Conservation (phyloP, 2,113 vertebrate species). For the Todiramphus chloris region DNA sequence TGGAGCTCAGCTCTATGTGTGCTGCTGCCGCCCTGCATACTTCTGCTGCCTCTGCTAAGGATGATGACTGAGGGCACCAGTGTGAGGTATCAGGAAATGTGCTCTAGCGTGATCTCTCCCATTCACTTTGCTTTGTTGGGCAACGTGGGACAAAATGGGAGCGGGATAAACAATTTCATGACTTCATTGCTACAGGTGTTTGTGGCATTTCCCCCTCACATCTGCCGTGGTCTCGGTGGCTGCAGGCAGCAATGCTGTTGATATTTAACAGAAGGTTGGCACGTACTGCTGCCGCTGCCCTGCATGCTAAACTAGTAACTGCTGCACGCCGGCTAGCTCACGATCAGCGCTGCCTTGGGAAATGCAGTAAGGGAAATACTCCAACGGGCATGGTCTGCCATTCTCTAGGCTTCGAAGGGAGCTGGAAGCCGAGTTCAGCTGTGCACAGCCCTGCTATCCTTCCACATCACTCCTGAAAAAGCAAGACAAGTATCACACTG, state of each 20-base stretch:
- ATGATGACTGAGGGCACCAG: background rate
- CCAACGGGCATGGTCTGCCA: background rate
- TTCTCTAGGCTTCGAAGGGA: background rate
- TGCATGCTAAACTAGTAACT: too few species aligned
- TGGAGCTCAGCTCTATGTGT: background rate
- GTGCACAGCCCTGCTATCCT: background rate
- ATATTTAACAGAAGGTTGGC: too few species aligned
- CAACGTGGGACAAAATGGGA: background rate
- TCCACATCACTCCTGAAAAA: background rate
- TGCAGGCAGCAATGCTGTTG: too few species aligned
- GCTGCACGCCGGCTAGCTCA: too few species aligned
- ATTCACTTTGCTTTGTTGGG: background rate
- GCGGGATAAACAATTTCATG: background rate
- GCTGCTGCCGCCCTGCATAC: too few species aligned
- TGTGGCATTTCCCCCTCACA: too few species aligned
- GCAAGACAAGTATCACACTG: background rate
- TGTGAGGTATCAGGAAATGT: background rate
- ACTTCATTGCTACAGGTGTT: too few species aligned
- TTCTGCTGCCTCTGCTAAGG: background rate
- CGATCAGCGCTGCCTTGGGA: background rate
- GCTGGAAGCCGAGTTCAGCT: background rate
- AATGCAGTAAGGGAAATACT: background rate
- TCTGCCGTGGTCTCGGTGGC: too few species aligned
- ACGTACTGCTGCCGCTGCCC: too few species aligned
- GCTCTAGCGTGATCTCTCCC: background rate